Evolutionary conservation across 2,113 vertebrate species (phyloP).

Genomic region (Petroica traversi): DNA sequence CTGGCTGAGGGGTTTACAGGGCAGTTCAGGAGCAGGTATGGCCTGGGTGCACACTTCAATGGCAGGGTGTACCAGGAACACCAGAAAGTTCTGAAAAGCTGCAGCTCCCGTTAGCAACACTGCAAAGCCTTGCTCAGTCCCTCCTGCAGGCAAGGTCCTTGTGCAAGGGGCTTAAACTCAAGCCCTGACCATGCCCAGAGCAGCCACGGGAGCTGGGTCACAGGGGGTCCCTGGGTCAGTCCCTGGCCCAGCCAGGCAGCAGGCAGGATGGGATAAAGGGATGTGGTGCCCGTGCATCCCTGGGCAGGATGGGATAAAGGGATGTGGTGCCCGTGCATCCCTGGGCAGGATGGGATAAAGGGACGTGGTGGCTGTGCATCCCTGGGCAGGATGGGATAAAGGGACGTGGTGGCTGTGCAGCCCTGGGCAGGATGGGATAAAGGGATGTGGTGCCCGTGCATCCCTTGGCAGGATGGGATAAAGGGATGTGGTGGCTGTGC

Average conservation of each 20-base stretch:
- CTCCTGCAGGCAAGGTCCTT: no score
- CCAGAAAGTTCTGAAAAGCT: neutral
- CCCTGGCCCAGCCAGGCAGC: neutral
- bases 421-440: neutral
- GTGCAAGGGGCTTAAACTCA: neutral
- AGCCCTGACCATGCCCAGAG: no score
- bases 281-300: no score
- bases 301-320: no score
- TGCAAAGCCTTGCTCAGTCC: neutral
- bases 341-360: no score
- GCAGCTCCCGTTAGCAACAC: neutral
- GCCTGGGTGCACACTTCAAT: neutral
- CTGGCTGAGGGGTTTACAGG: neutral
- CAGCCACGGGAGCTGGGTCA: neutral
- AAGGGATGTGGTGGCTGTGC: no score
- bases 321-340: no score
- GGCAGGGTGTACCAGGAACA: neutral
- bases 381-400: no score
- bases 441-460: no score
- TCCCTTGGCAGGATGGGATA: neutral
- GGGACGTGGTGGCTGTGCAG: no score
- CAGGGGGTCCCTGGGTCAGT: rapidly evolving
- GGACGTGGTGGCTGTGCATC: no score
- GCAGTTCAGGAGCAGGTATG: neutral
- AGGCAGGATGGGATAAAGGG: neutral